Evolutionary conservation across 2,797 vertebrate species (phyloP), one percentile per base, ranked within the genome.

Genomic region (Oreochromis grahami): DNA sequence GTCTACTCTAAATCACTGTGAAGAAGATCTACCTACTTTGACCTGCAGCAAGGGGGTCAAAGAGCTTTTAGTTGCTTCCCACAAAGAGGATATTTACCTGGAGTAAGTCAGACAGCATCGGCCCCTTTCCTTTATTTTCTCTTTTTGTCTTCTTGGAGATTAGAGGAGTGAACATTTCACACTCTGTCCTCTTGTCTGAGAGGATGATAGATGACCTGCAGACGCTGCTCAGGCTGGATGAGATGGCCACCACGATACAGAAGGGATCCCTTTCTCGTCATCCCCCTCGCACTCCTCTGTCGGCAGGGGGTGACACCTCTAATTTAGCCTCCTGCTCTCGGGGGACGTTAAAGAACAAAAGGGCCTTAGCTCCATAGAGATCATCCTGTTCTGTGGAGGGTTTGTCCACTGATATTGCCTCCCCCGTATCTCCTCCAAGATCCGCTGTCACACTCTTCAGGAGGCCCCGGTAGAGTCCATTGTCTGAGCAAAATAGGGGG

Each of bases 121-220:
- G 32, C 52, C 38, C 26, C 43, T 4, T 50, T 14, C 74, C 24
- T 72, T 72, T 48, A 13, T 50, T 48, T 38, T 26, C 7, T 29
- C 21, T 48, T 55, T 76, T 52, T 79, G 78, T 84, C 82, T 21
- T 43, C 29, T 60, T 63, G 32, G 36, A 58, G 48, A 79, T 86
- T 63, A 50, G 48, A 82, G 43, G 24, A 65, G 43, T 9, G 51
- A 41, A 58, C 34, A 29, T 65, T 53, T 41, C 29, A 55, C 51
- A 19, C 41, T 21, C 76, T 51, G 82, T 21, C 12, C 51, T n/a
- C 34, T 78, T 32, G 89, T 89, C 85, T 80, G 65, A 58, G 88
- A 38, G 76, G 94, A 95, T 98, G 98, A 99, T 99, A 96, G 98
- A 99, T 98, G 97, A 97, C 96, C 94, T 2, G 94, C 86, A 96